Evolutionary conservation across 2,888 invertebrate genomes (phyloP).

Genomic region (Diogma glabrata): DNA sequence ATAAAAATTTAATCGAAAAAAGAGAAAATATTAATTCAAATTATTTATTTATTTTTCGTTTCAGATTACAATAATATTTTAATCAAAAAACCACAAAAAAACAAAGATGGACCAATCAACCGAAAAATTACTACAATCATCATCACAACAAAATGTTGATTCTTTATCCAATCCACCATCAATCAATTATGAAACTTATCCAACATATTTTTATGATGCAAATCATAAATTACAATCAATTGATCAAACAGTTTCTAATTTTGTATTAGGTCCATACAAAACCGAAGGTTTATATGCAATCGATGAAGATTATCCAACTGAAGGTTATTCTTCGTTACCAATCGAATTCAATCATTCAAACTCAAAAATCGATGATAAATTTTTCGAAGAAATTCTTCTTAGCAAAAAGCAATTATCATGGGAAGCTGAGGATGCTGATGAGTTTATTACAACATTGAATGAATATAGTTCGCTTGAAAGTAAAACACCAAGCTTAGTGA

Average conservation of each 20-base stretch:
- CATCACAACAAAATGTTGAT: conserved; percentile 10
- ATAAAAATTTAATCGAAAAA: no score
- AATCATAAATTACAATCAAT: not conserved
- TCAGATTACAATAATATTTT: no score
- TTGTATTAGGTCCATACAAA: conserved; percentile 1
- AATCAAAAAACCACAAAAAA: not conserved
- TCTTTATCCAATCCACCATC: not conserved
- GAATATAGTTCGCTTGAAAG: conserved; percentile 30
- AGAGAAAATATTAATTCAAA: not conserved
- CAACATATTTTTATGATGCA: not conserved
- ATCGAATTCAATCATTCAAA: not conserved
- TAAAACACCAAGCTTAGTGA: conserved; percentile 1
- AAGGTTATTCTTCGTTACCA: conserved; percentile 6
- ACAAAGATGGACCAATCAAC: conserved; percentile 16
- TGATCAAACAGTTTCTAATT: not conserved
- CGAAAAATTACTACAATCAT: conserved; percentile 16
- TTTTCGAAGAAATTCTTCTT: not conserved
- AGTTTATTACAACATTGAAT: conserved; percentile 32
- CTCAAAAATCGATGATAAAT: not conserved
- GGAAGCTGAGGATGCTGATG: conserved; percentile 22
- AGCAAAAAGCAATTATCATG: conserved; percentile 13
- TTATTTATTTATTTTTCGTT: not conserved
- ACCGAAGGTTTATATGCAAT: conserved; percentile 2
- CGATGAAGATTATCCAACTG: conserved; percentile 1
- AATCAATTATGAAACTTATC: conserved; percentile 6